Base-by-base conservation (phyloP, 2,888 invertebrate genomes). In the Habroteleia sp. region DNA sequence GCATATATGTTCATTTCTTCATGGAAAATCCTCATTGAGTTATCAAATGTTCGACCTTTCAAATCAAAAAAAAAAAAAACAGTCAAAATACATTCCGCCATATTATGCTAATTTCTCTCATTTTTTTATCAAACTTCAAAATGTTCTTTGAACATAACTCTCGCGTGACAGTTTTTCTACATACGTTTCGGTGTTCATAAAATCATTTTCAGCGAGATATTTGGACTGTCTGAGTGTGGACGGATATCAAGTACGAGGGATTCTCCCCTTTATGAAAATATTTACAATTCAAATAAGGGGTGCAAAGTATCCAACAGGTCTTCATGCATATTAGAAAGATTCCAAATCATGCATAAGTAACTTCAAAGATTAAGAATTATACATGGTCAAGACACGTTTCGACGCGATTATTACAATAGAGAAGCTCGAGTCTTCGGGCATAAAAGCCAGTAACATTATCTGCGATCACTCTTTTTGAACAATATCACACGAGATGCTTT, bases 241-340 rank as follows among this genome's bases (percentile, higher is more conserved):
- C 20, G 6, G 17, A 56, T 52, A 46, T 52, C 23, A 37, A 39
- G 39, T 44, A 29, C 10, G 27, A 52, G 42, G 39, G 62, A 31
- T 5, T 37, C 56, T 20, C 62, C 39, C 66, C 48, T 31, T n/a
- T 42, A 39, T 65, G 63, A 52, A 46, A 33, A 42, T 56, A 66
- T 66, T 66, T 66, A 39, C 66, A 66, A 56, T 66, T 66, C 56
- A 66, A 65, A 65, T 65, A 54, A 54, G 31, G 63, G 65, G 65
- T 44, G 54, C 20, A 35, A 65, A 65, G 54, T 65, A 52, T 54
- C 65, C 65, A 44, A 37, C 35, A 54, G 54, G 35, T 54, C 44
- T 44, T 54, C 50, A 20, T 44, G 37, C 35, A 54, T 65, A 44
- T 27, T 44, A 48, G 48, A 48, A 50, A 54, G 52, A 52, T 16